Evolutionary conservation across 1,140 invertebrate species (phyloP), one percentile per base, ranked within the genome.

Genomic region (Pteromalus puparum): DNA sequence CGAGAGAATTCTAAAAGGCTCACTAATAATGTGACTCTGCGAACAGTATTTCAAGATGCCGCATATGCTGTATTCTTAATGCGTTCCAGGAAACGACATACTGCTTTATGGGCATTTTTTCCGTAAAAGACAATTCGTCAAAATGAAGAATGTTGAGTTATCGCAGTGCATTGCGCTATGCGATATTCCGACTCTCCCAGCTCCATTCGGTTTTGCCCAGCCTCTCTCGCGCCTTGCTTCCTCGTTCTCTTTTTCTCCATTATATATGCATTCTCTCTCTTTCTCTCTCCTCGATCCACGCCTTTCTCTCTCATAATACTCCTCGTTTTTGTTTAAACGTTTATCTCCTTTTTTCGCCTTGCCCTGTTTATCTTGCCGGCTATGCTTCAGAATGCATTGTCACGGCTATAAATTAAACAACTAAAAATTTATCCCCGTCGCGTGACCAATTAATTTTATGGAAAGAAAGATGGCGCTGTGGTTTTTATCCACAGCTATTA

Each of bases 131-230:
- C 73, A 81, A 81, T 85, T 85, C 76, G 78, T 81, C 78, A 81
- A 81, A 77, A 81, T 81, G 65, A 85, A 81, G 80, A 85, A 85
- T 81, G 78, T 76, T 81, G 61, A 81, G 77, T 85, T 85, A 85
- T 85, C 70, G 42, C 72, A 48, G 53, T 68, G 34, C 38, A 68
- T 81, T 85, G 70, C 77, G 18, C 61, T 75, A 65, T 79, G 67
- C 76, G 42, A 84, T 80, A 80, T 75, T 61, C 21, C 21, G 67
- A 80, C 68, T 78, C 13, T 53, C 18, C 48, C 3, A 34, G 30
- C 30, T 34, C 30, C 30, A 53, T 53, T 53, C 65, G 38, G 7
- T 42, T 72, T 70, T 30, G 28, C 68, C 61, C 61, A 68, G 42
- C 10, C 76, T 74, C 74, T 13, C 42, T 7, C 74, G 9, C 42